Evolutionary conservation across 1,140 invertebrate genomes (phyloP).

Genomic region (Drosophila neocordata): DNA sequence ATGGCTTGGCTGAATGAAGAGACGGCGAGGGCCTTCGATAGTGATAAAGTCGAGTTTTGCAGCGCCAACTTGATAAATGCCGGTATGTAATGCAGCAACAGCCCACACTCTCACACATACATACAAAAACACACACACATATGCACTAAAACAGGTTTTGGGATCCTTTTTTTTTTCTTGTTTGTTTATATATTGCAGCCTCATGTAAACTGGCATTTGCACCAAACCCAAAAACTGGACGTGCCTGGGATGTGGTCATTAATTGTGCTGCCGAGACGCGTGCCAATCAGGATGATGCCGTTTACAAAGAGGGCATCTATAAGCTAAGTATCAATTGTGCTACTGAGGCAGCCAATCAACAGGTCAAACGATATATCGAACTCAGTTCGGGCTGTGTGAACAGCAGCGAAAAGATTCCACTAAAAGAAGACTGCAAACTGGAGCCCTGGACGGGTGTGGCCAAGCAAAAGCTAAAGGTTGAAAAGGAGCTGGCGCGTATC

Average conservation of each 20-base stretch:
- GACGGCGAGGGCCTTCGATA: constrained; percentile 89
- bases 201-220: constrained; percentile 91
- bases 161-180: constrained; percentile 40
- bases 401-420: constrained; percentile 90
- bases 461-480: constrained; percentile 92
- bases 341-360: constrained; percentile 87
- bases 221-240: constrained; percentile 83
- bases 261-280: constrained; percentile 96
- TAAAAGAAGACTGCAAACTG: constrained; percentile 89
- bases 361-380: constrained; percentile 90
- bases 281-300: constrained; percentile 92
- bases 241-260: constrained; percentile 90
- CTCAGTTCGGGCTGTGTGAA: constrained; percentile 92
- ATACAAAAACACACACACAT: constrained; percentile 27
- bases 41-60: constrained; percentile 92
- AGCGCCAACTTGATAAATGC: constrained; percentile 95
- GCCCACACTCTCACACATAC: constrained; percentile 8
- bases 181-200: constrained; percentile 83
- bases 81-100: constrained; percentile 85
- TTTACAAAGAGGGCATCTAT: constrained; percentile 94
- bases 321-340: constrained; percentile 93
- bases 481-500: constrained; percentile 88
- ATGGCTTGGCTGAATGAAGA: constrained; percentile 92
- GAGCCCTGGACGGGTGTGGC: constrained; percentile 93
- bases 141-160: constrained; percentile 58